These are phyloP conservation scores for Drosophila kuntzei DNA, from an alignment of 2,888 invertebrate species.

Conservation along the genomic window DNA sequence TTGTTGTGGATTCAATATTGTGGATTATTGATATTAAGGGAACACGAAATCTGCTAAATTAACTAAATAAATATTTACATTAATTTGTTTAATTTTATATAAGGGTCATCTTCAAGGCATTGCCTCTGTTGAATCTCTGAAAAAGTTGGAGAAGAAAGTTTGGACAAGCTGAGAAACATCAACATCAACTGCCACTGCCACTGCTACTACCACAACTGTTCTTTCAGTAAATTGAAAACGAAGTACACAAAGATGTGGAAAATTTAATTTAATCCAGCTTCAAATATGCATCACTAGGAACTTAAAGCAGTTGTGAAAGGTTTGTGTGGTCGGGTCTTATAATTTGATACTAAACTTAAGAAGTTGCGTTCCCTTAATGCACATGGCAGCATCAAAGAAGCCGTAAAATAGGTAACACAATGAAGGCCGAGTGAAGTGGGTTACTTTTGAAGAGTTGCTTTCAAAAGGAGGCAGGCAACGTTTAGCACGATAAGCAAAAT, in stretches of 20 bases:
- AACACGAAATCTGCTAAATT: slow-evolving; percentile 2
- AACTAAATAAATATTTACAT: slow-evolving; percentile 17
- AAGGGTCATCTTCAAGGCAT: not conserved
- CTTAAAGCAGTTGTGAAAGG: slow-evolving; percentile 25
- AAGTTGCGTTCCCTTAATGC: slow-evolving; percentile 15
- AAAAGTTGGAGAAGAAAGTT: not conserved
- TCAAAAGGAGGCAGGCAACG: slow-evolving; percentile 11
- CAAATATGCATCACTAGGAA: slow-evolving; percentile 20
- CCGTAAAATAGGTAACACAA: slow-evolving; percentile 33
- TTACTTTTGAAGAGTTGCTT: slow-evolving; percentile 14
- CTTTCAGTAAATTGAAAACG: slow-evolving; percentile 4
- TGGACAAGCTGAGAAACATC: not conserved
- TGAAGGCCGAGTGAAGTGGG: slow-evolving; percentile 6
- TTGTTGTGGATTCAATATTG: slow-evolving; percentile 6
- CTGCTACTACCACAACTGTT: slow-evolving; percentile 10
- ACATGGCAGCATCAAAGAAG: slow-evolving; percentile 19
- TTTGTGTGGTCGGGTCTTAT: slow-evolving; percentile 27
- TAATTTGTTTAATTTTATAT: slow-evolving; percentile 1
- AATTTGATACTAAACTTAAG: slow-evolving; percentile 26
- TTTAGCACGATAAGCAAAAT: slow-evolving; percentile 34
- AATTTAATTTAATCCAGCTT: slow-evolving; percentile 35
- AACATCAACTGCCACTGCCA: slow-evolving; percentile 7
- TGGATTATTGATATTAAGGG: not conserved
- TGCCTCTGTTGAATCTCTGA: not conserved
- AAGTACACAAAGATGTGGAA: not conserved